Evolutionary conservation across 1,140 invertebrate genomes (phyloP).

Genomic region (Drosophila kikkawai): DNA sequence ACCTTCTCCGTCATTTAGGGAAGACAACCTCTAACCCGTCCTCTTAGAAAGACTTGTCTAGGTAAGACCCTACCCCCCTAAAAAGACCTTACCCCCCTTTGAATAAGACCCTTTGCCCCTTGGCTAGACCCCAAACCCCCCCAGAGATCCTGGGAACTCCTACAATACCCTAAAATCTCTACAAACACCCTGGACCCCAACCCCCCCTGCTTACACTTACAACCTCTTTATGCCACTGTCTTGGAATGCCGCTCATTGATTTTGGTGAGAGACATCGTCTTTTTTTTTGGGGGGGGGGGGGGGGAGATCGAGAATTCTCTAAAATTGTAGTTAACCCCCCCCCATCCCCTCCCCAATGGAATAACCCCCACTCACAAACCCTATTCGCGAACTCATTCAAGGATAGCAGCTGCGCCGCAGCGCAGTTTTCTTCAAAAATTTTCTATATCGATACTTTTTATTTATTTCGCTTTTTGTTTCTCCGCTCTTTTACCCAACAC

Average conservation of each 20-base stretch:
- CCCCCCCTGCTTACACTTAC: neutral
- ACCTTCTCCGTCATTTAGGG: neutral
- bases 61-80: neutral
- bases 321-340: constrained; percentile 65
- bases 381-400: constrained; percentile 41
- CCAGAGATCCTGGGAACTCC: neutral
- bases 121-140: neutral
- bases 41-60: neutral
- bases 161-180: constrained; percentile 2
- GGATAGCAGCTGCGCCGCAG: constrained; percentile 46
- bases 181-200: too few relatives aligned
- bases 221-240: neutral
- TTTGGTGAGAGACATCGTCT: constrained; percentile 19
- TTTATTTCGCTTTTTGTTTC: constrained; percentile 66
- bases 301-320: constrained; percentile 23
- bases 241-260: constrained; percentile 63
- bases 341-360: neutral
- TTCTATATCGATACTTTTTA: constrained; percentile 70
- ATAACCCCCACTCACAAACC: constrained; percentile 1
- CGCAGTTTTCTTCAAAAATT: constrained; percentile 64
- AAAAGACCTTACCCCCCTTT: neutral
- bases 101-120: neutral
- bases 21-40: neutral
- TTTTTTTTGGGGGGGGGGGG: too few relatives aligned
- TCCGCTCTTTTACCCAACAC: constrained; percentile 11